Evolutionary conservation across 2,888 invertebrate genomes (phyloP).

Genomic region (Andrena fulva): DNA sequence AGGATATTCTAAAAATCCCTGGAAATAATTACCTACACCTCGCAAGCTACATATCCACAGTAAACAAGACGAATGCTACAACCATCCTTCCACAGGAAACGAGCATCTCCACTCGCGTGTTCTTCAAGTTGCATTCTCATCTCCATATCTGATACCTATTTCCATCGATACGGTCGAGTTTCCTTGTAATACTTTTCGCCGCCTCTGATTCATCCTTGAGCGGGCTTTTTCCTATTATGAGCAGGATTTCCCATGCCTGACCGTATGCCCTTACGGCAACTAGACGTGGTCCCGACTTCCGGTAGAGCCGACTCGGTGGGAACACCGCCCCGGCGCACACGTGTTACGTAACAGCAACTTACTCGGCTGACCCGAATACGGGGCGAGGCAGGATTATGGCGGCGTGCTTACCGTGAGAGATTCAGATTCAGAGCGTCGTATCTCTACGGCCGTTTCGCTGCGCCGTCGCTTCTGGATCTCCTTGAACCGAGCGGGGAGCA

Average conservation of each 20-base stretch:
- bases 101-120: background rate
- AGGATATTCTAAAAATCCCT: too few relatives aligned
- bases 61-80: background rate
- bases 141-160: background rate
- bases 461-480: constrained; percentile 77
- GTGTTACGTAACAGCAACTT: constrained; percentile 75
- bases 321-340: constrained; percentile 74
- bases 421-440: constrained; percentile 82
- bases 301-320: constrained; percentile 76
- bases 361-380: constrained; percentile 83
- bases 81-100: background rate
- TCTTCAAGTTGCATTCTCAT: background rate
- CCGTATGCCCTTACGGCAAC: constrained; percentile 56
- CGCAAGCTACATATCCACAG: too few relatives aligned
- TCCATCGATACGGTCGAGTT: constrained; percentile 5
- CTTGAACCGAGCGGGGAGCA: constrained; percentile 79
- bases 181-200: constrained; percentile 48
- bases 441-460: constrained; percentile 68
- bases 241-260: constrained; percentile 58
- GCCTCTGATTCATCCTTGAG: constrained; percentile 27
- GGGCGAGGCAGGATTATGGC: constrained; percentile 73
- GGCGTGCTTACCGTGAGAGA: constrained; percentile 81
- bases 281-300: constrained; percentile 73
- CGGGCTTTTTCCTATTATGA: constrained; percentile 17
- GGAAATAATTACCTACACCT: too few relatives aligned